phyloP scores from a whole-genome alignment of 2,797 vertebrate species.

The Poeciliopsis infans region DNA sequence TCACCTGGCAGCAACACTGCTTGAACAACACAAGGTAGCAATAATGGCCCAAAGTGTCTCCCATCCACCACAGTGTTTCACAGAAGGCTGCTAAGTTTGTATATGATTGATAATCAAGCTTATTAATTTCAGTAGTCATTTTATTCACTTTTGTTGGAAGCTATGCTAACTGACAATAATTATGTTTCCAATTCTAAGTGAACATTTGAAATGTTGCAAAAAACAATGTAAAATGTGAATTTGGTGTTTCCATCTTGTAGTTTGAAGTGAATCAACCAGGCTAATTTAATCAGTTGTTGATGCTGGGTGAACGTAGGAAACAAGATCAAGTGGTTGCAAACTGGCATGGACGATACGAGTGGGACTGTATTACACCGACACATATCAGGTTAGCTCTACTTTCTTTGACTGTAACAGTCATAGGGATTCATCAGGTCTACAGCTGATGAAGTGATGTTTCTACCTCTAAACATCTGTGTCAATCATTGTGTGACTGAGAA shows the following conservation, averaged over 20 bases:
- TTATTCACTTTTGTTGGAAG: background rate
- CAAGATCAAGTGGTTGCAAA: too few relatives aligned
- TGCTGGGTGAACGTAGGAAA: too few relatives aligned
- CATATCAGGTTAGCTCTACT: slow-evolving; percentile 36
- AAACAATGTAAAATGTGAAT: too few relatives aligned
- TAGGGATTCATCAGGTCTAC: slow-evolving; percentile 2
- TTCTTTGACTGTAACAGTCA: background rate
- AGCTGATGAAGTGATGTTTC: slow-evolving; percentile 32
- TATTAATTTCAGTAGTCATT: background rate
- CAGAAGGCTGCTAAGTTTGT: background rate
- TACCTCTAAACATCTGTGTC: slow-evolving; percentile 39
- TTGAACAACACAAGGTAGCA: background rate
- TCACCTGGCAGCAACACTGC: background rate
- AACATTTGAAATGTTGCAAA: too few relatives aligned
- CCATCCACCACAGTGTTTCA: background rate
- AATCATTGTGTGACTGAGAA: slow-evolving; percentile 2
- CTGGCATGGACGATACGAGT: background rate
- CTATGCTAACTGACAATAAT: background rate
- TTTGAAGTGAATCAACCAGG: too few relatives aligned
- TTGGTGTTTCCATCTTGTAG: too few relatives aligned
- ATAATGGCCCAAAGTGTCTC: background rate
- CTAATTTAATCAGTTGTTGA: too few relatives aligned
- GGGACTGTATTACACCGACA: slow-evolving; percentile 48
- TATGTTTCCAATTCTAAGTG: too few relatives aligned
- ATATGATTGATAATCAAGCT: background rate